Evolutionary conservation across 1,140 invertebrate species (phyloP), one percentile per base, ranked within the genome.

Genomic region (Drosophila biarmipes): DNA sequence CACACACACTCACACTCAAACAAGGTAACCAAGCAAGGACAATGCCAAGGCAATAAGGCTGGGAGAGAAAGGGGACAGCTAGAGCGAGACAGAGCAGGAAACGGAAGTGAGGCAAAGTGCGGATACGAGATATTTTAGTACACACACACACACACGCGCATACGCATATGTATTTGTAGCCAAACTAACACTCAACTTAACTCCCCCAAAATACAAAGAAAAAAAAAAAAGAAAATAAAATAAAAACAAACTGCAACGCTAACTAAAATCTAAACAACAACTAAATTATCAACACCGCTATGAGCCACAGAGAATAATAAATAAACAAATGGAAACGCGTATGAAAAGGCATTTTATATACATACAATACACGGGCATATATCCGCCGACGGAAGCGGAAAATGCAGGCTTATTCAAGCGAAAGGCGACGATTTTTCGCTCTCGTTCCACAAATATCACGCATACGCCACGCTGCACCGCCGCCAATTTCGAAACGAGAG

Each of bases 231-330:
- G 40, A 43, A 46, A 37, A 37, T 12, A 11, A 34, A 34, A 34
- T 2, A 45, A 54, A 1, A n/a, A n/a, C n/a, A n/a, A n/a, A n/a
- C n/a, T n/a, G n/a, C n/a, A 48, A 46, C 37, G 55, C 46, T 68
- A 73, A 82, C 57, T 51, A 24, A 58, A 64, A 78, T 21, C 37
- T 42, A 29, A 64, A 61, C 15, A 29, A 48, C 17, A 42, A 35
- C 40, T 68, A 67, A 78, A 61, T 71, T 78, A 84, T 74, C 59
- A 69, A 75, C 74, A 75, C 52, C 51, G 73, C 78, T 78, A 73
- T 73, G 72, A 72, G 74, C 79, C 67, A 74, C 62, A 58, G 46
- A 49, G 48, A n/a, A 48, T 42, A 55, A 43, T 42, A 55, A 55
- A 55, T 51, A 63, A 56, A 67, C n/a, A 55, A 57, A 54, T 29